Evolutionary conservation across 2,113 vertebrate genomes (phyloP).

Genomic region (Marcusenius ussheri): DNA sequence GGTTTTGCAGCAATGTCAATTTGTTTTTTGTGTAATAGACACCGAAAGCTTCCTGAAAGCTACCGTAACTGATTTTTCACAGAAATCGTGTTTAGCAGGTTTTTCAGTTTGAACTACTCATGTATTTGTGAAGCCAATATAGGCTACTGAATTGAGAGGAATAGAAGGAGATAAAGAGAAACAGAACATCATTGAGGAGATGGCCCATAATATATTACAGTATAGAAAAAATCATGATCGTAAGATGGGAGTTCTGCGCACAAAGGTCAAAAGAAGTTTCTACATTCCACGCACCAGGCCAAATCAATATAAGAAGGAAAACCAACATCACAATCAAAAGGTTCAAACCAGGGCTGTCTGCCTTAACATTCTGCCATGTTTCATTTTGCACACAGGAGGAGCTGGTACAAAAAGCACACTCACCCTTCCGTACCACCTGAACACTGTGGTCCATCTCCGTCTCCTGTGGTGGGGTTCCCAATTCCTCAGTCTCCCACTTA

Average conservation of each 20-base stretch:
- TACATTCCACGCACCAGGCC: background rate
- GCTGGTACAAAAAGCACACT: background rate
- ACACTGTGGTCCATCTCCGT: conserved; percentile 18
- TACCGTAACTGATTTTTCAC: background rate
- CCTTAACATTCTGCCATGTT: background rate
- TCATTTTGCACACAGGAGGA: background rate
- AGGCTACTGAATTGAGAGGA: background rate
- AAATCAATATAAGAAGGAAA: background rate
- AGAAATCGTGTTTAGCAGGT: background rate
- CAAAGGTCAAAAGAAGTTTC: background rate
- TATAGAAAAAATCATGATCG: background rate
- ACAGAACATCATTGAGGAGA: background rate
- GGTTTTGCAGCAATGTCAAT: background rate
- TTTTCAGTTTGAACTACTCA: background rate
- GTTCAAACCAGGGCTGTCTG: background rate
- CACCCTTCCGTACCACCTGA: conserved; percentile 61
- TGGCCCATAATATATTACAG: background rate
- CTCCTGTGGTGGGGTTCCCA: conserved; percentile 26
- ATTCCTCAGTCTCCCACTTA: conserved; percentile 31
- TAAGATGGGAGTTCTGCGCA: background rate
- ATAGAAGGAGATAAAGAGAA: background rate
- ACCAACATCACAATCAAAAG: background rate
- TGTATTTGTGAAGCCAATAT: background rate
- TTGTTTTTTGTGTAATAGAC: background rate
- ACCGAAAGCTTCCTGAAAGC: background rate